Conservation (phyloP, 2,797 vertebrate genomes). For the Champsocephalus gunnari region DNA sequence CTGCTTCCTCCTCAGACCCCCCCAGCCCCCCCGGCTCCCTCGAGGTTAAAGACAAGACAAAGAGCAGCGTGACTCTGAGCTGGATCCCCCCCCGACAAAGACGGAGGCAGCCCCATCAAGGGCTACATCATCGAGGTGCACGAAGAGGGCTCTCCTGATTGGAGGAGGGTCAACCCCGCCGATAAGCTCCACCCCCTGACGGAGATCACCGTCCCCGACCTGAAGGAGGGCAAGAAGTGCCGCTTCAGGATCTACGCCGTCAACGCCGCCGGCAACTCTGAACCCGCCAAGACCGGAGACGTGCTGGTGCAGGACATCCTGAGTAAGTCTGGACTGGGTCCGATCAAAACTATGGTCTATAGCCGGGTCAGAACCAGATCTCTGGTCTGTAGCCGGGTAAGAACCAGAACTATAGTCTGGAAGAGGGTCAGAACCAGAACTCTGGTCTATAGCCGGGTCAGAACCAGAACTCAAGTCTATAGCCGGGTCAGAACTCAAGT, state of each 20-base stretch:
- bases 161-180: conserved; percentile 92
- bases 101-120: conserved; percentile 94
- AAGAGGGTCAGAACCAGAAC: too few species aligned
- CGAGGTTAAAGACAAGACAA: conserved; percentile 94
- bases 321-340: conserved; percentile 77
- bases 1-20: conserved; percentile 78
- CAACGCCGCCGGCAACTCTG: conserved; percentile 94
- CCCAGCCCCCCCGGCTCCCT: conserved; percentile 90
- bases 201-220: conserved; percentile 90
- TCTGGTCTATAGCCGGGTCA: too few species aligned
- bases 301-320: conserved; percentile 92
- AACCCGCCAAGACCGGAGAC: conserved; percentile 91
- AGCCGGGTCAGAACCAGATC: too few species aligned
- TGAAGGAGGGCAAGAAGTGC: conserved; percentile 95
- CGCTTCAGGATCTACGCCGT: conserved; percentile 95
- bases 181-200: conserved; percentile 94
- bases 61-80: conserved; percentile 89
- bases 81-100: conserved; percentile 95
- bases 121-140: conserved; percentile 98
- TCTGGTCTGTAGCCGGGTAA: too few species aligned
- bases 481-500: too few species aligned
- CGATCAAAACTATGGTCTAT: too few species aligned
- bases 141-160: conserved; percentile 93
- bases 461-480: too few species aligned
- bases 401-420: too few species aligned